phyloP scores from a whole-genome alignment of 1,140 invertebrate species.

The Danaus melanippus region DNA sequence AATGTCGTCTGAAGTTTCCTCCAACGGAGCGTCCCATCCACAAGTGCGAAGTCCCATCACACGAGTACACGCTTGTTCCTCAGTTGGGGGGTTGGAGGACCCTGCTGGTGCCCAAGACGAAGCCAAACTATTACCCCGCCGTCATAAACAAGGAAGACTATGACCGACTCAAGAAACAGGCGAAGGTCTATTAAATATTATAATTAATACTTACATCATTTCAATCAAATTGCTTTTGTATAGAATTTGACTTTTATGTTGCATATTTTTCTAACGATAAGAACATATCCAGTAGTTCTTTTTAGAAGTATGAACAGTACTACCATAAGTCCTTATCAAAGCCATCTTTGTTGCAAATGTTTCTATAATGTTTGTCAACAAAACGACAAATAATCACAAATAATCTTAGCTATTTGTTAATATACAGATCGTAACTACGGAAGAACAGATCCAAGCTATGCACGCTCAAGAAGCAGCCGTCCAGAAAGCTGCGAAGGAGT shows the following conservation, averaged over 20 bases:
- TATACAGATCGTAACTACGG: conserved; percentile 44
- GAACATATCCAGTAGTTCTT: no score
- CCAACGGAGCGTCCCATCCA: conserved; percentile 47
- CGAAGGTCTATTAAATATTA: conserved; percentile 30
- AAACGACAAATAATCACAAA: neutral
- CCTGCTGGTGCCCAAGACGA: conserved; percentile 43
- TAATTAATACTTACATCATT: no score
- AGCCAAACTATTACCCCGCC: conserved; percentile 58
- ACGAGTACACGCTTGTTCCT: conserved; percentile 36
- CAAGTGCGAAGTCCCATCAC: conserved; percentile 48
- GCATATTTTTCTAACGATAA: no score
- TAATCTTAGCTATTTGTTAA: no score
- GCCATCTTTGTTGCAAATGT: no score
- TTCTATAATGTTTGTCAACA: no score
- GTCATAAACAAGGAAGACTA: conserved; percentile 54
- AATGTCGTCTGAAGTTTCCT: conserved; percentile 56
- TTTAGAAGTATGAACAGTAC: no score
- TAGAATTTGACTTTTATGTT: no score
- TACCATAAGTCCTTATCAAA: no score
- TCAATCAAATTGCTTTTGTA: no score
- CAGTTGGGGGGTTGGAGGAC: conserved; percentile 35
- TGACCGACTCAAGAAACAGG: conserved; percentile 52
- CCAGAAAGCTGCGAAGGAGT: conserved; percentile 48
- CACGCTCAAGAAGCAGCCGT: conserved; percentile 42
- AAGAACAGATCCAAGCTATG: conserved; percentile 49